Conservation (phyloP, 2,888 invertebrate genomes). For the Pachydiplax longipennis region DNA sequence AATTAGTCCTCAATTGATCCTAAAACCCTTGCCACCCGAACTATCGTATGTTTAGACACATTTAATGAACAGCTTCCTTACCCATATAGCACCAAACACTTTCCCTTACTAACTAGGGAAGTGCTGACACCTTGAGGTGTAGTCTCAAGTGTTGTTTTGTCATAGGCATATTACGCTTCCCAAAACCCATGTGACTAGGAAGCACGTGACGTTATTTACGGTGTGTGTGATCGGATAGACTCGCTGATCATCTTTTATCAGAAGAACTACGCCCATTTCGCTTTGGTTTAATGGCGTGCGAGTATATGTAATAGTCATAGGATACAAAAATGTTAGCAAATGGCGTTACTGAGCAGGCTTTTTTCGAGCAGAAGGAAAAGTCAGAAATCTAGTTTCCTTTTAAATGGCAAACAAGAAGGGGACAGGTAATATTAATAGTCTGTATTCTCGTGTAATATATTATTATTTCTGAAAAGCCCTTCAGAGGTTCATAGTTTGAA, state of each 20-base stretch:
- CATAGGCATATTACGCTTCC: not conserved
- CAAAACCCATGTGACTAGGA: not conserved
- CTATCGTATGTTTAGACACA: too few relatives aligned
- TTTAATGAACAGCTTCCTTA: too few relatives aligned
- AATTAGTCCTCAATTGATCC: too few relatives aligned
- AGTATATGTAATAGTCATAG: not conserved
- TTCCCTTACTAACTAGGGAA: too few relatives aligned
- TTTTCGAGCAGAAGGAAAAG: constrained; percentile 70
- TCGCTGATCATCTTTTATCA: not conserved
- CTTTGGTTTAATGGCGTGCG: not conserved
- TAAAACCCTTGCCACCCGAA: too few relatives aligned
- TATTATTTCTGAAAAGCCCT: not conserved
- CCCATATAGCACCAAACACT: too few relatives aligned
- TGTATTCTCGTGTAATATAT: not conserved
- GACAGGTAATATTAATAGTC: constrained; percentile 47
- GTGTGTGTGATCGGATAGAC: not conserved
- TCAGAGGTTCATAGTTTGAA: not conserved
- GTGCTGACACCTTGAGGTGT: too few relatives aligned
- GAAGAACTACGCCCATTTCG: not conserved
- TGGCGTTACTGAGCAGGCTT: constrained; percentile 79
- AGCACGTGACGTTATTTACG: constrained; percentile 42
- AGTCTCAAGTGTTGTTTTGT: too few relatives aligned
- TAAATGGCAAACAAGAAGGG: constrained; percentile 48
- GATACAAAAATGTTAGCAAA: constrained; percentile 54
- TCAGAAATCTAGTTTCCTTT: constrained; percentile 49